Evolutionary conservation across 2,113 vertebrate species (phyloP), one percentile per base, ranked within the genome.

Genomic region (Tretioscincus oriximinensis): DNA sequence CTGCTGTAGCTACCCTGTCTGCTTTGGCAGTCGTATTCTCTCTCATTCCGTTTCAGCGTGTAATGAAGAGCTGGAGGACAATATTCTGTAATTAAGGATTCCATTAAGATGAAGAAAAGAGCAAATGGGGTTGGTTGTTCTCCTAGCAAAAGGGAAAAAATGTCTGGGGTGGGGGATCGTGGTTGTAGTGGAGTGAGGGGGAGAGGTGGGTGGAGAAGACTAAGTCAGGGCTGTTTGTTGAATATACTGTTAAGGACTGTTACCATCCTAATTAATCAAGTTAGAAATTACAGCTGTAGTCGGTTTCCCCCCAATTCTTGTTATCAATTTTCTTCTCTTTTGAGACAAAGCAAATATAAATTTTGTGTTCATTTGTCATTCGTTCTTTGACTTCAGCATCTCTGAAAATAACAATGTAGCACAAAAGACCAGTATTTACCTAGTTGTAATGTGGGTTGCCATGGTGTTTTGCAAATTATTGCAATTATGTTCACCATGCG

Each of bases 381-480:
- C 94, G 93, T 96, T 97, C 95, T 95, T 96, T 96, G 96, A 95
- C 93, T 97, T 96, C 96, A 91, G 92, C 96, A 96, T 98, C 96
- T 97, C 94, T 96, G 95, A 96, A 97, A 98, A 97, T 96, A 96
- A 97, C 96, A 96, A 96, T 94, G 94, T 96, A 95, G 95, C 95
- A 96, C 96, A 94, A 95, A 96, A 96, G 95, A 95, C 95, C 95
- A 95, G 95, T 96, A 96, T 96, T 96, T 97, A 97, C 97, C 96
- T 98, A 97, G 96, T 96, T 97, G 97, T 97, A 97, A 98, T 97
- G 96, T 96, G 96, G 96, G 98, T 99, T 99, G 98, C 98, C 98
- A 99, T 99, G 98, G 98, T 97, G 97, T 99, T 99, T 99, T 98
- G 98, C 97, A 99, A 99, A 99, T 99, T 99, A 99, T 99, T 99